These are phyloP conservation scores for Stegana nigrithorax DNA, from an alignment of 2,888 invertebrate species.

Conservation along the genomic window DNA sequence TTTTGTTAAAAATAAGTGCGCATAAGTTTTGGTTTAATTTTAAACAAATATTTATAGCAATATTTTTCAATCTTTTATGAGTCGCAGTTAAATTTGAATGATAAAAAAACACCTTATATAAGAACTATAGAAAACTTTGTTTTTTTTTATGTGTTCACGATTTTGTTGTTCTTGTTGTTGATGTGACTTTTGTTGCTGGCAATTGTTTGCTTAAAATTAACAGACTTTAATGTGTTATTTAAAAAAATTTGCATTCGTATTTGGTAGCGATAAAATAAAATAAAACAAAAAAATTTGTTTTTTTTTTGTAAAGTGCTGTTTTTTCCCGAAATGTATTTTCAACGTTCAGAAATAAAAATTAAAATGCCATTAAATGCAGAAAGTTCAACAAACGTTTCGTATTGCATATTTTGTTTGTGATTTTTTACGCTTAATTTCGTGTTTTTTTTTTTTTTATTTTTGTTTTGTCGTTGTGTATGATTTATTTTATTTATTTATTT, in stretches of 20 bases:
- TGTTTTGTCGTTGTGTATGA: too few relatives aligned
- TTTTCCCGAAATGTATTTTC: too few relatives aligned
- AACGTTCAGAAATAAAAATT: too few relatives aligned
- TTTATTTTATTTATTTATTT: too few relatives aligned
- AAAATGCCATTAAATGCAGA: not conserved
- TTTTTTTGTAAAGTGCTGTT: not conserved
- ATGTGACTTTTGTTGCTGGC: not conserved
- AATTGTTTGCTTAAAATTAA: conserved; percentile 8
- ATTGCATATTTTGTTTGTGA: too few relatives aligned
- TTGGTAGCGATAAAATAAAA: not conserved
- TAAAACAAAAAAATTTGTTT: conserved; percentile 2
- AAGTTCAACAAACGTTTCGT: conserved; percentile 7
- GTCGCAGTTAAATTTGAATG: not conserved
- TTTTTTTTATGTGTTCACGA: not conserved
- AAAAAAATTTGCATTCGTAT: not conserved
- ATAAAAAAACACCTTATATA: not conserved
- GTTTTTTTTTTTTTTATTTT: too few relatives aligned
- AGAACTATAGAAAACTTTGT: not conserved
- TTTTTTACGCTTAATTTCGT: too few relatives aligned
- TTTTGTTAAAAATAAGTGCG: too few relatives aligned
- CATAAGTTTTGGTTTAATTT: not conserved
- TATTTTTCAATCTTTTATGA: too few relatives aligned
- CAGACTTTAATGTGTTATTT: conserved; percentile 1
- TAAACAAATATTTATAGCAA: not conserved
- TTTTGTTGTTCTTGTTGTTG: conserved; percentile 1